phyloP scores from a whole-genome alignment of 53 echinoderm and acorn worm species.

The Henricia sp. region DNA sequence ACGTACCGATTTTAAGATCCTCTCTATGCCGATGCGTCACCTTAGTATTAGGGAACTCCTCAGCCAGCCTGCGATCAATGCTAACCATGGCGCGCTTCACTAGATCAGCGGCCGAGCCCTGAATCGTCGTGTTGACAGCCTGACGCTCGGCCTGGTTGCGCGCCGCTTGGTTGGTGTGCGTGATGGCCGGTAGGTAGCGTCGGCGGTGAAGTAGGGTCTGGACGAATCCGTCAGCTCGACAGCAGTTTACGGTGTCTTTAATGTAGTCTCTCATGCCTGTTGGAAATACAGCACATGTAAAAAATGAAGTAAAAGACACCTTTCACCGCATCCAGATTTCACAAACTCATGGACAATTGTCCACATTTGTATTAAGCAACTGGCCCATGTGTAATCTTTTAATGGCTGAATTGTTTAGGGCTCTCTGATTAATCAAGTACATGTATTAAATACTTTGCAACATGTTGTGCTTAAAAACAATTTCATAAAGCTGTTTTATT shows the following conservation, averaged over 20 bases:
- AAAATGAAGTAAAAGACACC: too few species aligned
- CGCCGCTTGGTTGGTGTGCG: constrained; percentile 78
- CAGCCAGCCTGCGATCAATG: constrained; percentile 75
- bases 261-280: constrained; percentile 89
- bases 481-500: too few species aligned
- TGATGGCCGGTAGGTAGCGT: constrained; percentile 85
- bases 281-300: background rate
- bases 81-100: constrained; percentile 95
- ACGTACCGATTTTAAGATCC: constrained; percentile 58
- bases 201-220: constrained; percentile 80
- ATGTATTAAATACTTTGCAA: too few species aligned
- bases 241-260: constrained; percentile 72
- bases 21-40: constrained; percentile 77
- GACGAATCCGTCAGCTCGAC: constrained; percentile 80
- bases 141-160: constrained; percentile 94
- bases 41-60: constrained; percentile 76
- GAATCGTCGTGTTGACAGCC: constrained; percentile 96
- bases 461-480: too few species aligned
- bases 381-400: too few species aligned
- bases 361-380: too few species aligned
- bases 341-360: too few species aligned
- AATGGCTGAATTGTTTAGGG: too few species aligned
- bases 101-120: constrained; percentile 98
- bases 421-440: too few species aligned
- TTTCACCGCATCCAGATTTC: too few species aligned